A percentile compares a stretch with the other conserved stretches of the same genome.
These are phyloP conservation scores for Platycheirus albimanus DNA, from an alignment of 2,888 invertebrate genomes.

Conservation along the genomic window DNA sequence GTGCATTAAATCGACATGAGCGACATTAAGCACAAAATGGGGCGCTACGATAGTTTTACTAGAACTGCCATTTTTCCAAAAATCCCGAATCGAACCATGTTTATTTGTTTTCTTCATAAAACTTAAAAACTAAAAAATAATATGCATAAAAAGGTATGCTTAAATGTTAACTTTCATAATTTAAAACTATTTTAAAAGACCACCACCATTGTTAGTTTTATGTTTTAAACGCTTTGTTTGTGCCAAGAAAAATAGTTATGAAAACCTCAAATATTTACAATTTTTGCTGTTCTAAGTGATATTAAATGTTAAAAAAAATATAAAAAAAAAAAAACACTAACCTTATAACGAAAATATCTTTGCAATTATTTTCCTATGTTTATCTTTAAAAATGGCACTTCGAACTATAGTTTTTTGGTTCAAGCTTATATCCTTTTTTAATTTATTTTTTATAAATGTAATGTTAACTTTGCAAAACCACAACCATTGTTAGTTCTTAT, in stretches of 20 bases:
- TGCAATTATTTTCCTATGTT: neutral
- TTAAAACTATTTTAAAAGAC: no score
- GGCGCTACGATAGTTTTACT: no score
- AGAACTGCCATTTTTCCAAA: no score
- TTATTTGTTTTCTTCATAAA: no score
- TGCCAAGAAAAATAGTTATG: no score
- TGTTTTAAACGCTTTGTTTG: neutral
- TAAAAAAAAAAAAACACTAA: conserved; percentile 66
- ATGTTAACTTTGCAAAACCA: conserved; percentile 51
- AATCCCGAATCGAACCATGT: no score
- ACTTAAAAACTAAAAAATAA: no score
- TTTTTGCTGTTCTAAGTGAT: conserved; percentile 25
- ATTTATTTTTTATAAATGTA: conserved; percentile 28
- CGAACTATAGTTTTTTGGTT: conserved; percentile 25
- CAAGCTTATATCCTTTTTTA: no score
- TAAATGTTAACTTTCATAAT: no score
- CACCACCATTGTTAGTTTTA: neutral
- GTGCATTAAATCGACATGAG: no score
- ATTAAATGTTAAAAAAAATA: conserved; percentile 42
- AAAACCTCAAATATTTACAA: conserved; percentile 11
- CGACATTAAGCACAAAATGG: no score
- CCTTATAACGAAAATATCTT: conserved; percentile 64
- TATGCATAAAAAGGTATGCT: no score
- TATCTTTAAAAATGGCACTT: conserved; percentile 29
- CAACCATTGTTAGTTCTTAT: conserved; percentile 54